Percentiles rank a stretch among this genome's conserved stretches.
Evolutionary conservation across 2,797 vertebrate genomes (phyloP).

Genomic region (Acestrorhynchus altus): DNA sequence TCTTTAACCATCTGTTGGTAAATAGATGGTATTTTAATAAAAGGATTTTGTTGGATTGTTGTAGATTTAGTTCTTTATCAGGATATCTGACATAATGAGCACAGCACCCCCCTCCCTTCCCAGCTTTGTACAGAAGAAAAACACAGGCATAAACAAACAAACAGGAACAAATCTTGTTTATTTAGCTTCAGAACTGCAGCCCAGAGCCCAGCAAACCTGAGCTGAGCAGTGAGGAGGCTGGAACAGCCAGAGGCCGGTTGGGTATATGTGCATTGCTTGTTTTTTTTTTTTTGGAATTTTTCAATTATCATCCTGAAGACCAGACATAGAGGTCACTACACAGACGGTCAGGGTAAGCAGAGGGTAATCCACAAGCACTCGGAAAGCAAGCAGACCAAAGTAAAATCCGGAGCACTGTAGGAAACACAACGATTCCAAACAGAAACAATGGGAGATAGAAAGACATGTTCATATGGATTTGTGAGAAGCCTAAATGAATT

Average conservation of each 20-base stretch:
- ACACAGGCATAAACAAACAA: neutral
- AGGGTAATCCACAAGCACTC: neutral
- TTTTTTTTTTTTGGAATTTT: neutral
- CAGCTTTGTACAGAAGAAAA: neutral
- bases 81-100: neutral
- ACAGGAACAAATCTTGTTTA: neutral
- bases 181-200: neutral
- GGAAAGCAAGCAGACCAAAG: neutral
- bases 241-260: neutral
- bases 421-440: neutral
- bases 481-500: neutral
- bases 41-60: neutral
- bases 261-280: neutral
- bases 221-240: neutral
- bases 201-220: neutral
- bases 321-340: neutral
- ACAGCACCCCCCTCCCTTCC: neutral
- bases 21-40: too few species aligned
- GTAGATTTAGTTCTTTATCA: neutral
- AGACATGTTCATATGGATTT: neutral
- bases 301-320: neutral
- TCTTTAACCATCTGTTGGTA: too few species aligned
- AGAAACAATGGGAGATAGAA: neutral
- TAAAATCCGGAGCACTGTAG: neutral
- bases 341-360: neutral